Evolutionary conservation across 2,113 vertebrate species (phyloP).

Genomic region (Aviceda subcristata): DNA sequence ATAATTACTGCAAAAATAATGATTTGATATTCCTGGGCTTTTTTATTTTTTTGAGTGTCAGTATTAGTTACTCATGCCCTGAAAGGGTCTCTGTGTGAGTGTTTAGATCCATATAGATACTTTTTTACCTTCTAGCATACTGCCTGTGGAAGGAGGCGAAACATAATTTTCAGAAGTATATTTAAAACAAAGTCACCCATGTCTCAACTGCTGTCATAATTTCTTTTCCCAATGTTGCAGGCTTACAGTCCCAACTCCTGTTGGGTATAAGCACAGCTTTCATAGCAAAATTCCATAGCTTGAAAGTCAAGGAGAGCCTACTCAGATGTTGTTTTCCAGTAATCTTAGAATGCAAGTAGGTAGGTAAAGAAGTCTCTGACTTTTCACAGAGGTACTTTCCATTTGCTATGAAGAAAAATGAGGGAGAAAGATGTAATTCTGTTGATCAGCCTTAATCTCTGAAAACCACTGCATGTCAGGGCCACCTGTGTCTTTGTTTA

Average conservation of each 20-base stretch:
- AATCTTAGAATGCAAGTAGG: not conserved
- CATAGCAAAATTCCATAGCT: not conserved
- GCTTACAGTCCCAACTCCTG: not conserved
- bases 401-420: not conserved
- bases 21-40: not conserved
- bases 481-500: not conserved
- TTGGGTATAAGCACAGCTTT: not conserved
- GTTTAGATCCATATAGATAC: not conserved
- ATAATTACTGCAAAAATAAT: not conserved
- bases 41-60: not conserved
- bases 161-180: not conserved
- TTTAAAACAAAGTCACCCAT: not conserved
- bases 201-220: not conserved
- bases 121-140: not conserved
- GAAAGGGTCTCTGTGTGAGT: not conserved
- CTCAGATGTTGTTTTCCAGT: not conserved
- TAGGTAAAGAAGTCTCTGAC: not conserved
- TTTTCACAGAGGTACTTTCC: not conserved
- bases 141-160: not conserved
- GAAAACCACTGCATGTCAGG: not conserved
- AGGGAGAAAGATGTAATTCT: not conserved
- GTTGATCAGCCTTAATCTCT: not conserved
- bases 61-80: not conserved
- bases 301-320: not conserved
- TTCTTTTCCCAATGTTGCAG: not conserved